These are phyloP conservation scores for Lophotriccus pileatus DNA, from an alignment of 2,797 vertebrate genomes.

Conservation along the genomic window DNA sequence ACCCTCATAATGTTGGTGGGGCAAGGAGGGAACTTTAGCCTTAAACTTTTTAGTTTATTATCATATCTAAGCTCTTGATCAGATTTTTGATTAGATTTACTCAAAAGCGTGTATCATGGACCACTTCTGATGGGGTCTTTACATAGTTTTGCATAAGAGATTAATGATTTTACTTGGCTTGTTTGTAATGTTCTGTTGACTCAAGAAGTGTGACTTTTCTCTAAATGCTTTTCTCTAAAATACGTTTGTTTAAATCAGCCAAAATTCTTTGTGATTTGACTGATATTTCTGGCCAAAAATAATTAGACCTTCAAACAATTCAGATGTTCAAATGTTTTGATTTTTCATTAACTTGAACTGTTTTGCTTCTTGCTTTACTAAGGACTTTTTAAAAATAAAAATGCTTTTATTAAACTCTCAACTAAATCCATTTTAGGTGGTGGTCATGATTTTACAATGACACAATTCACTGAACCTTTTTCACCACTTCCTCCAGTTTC, in stretches of 20 bases:
- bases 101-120: not conserved
- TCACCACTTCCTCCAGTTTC: not conserved
- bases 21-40: not conserved
- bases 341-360: not conserved
- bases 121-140: not conserved
- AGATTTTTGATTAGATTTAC: not conserved
- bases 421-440: not conserved
- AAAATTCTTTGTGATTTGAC: not conserved
- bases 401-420: not conserved
- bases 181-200: not conserved
- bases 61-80: not conserved
- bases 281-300: not conserved
- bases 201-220: not conserved
- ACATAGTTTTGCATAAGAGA: fast-evolving
- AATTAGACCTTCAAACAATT: not conserved
- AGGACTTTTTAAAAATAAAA: not conserved
- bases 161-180: not conserved
- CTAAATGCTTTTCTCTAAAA: not conserved
- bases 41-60: not conserved
- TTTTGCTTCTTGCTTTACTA: not conserved
- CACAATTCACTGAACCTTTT: not conserved
- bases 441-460: not conserved
- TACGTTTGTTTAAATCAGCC: not conserved
- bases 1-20: not conserved
- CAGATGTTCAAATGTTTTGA: constrained; percentile 6